Base-by-base conservation (phyloP, 1,140 invertebrate species). In the Globodera ellingtonae region DNA sequence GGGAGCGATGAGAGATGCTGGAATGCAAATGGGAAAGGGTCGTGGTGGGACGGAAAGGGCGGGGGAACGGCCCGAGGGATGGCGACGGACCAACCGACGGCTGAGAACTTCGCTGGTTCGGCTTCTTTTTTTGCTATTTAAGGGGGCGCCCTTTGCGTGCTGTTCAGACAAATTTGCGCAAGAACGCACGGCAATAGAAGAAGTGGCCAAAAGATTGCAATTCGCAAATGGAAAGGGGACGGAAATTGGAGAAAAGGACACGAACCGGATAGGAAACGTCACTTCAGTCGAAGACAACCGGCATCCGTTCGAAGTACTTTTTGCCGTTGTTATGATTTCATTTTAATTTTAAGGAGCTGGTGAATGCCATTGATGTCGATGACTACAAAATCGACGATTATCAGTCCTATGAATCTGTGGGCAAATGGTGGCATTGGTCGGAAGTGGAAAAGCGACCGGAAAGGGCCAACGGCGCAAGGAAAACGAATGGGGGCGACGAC, bases 21-120 rank as follows among this genome's bases (percentile, higher is more conserved):
- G 79, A 72, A 75, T 59, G 79, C 74, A 7, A 78, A 21, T 18
- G 66, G 78, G 35, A 8, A 15, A 13, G 50, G n/a, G 10, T 71
- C 15, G 8, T 24, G 59, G 52, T 6, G 48, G 15, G 56, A 56
- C 9, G 7, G 46, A 10, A 10, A 50, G 35, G n/a, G 8, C 10
- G 46, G 50, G 56, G 65, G 7, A 15, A 59, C 13, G 4, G 21
- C 24, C 46, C n/a, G 52, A 35, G 7, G 35, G 52, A 69, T 3
- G 4, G 21, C n/a, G 62, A 75, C 21, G 46, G 24, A 46, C 50
- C 24, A 44, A 44, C 15, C 15, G 15, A 52, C 52, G 15, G 52
- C 52, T 35, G 35, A 2, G 35, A 35, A 35, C 35, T 35, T 35
- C 35, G 35, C 35, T 35, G 35, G 35, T 35, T 35, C 2, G 35